phyloP scores from a whole-genome alignment of 37 sponge, comb jelly and placozoan species.

The Beroe ovata region DNA sequence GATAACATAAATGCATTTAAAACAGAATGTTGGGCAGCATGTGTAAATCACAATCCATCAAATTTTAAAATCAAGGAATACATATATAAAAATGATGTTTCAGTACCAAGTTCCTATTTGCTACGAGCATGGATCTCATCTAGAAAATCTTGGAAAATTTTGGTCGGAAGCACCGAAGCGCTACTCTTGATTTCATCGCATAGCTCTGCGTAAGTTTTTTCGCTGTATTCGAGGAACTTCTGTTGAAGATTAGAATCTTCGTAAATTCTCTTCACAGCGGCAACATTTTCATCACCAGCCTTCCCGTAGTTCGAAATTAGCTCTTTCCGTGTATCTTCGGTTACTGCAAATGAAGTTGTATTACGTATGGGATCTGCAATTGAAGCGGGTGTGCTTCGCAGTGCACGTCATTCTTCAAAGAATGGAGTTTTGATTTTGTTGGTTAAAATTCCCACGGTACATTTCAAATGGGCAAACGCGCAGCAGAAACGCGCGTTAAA shows the following conservation, averaged over 20 bases:
- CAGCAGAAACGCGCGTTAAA: neutral
- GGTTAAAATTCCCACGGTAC: too few relatives aligned
- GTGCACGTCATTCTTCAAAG: too few relatives aligned
- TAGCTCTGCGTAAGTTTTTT: conserved; percentile 75
- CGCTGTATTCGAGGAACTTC: conserved; percentile 80
- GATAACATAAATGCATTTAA: too few relatives aligned
- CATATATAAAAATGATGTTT: neutral
- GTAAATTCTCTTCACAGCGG: conserved; percentile 81
- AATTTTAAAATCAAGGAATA: neutral
- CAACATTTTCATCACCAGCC: conserved; percentile 74
- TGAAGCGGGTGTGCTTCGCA: too few relatives aligned
- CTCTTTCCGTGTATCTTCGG: neutral
- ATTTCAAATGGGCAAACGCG: neutral
- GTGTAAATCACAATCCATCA: too few relatives aligned
- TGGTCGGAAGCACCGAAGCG: conserved; percentile 70
- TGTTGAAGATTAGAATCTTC: conserved; percentile 71
- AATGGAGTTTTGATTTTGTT: too few relatives aligned
- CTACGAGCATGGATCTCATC: conserved; percentile 81
- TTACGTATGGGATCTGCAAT: too few relatives aligned
- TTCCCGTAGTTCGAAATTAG: conserved; percentile 80
- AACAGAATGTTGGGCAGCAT: too few relatives aligned
- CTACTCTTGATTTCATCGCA: conserved; percentile 69
- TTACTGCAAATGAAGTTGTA: neutral
- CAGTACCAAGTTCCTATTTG: conserved; percentile 1
- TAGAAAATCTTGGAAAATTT: conserved; percentile 81